Base-by-base conservation (phyloP, 2,113 vertebrate genomes). In the Chlorocebus sabaeus region DNA sequence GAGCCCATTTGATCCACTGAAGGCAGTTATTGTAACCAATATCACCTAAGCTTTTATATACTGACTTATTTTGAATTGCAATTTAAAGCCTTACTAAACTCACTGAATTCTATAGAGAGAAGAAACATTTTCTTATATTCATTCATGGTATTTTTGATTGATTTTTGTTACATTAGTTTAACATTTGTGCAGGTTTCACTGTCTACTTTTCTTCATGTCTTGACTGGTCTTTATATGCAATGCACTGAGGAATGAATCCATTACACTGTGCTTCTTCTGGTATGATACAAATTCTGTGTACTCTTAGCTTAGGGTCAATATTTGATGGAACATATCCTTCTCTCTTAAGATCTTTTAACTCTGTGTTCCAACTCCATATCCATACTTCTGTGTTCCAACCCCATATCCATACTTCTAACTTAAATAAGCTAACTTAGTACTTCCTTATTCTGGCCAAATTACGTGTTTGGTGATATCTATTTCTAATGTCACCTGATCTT, bases 341-440 rank as follows among this genome's bases (percentile, higher is more conserved):
- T 83, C 20, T 92, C 48, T 79, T 43, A 40, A 92, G 45, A 93
- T 89, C 8, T 94, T 96, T 50, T 52, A 32, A 64, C 38, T 67
- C 48, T 50, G 13, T 14, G 48, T 50, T 50, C 48, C 48, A 50
- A 48, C 48, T 2, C 48, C 48, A 13, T 48, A 48, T 48, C 48
- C 48, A 12, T 48, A 48, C 11, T 48, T 48, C 45, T 94, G 45
- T 80, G 61, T 75, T 92, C n/a, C 2, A 89, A 14, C 10, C 35
- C 11, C 72, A 68, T 45, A 89, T 72, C 38, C 59, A 50, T 89
- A 38, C 9, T 91, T 95, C 94, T 90, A 87, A 91, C 93, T 89
- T 92, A 84, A 79, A 79, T 79, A 84, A 17, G 20, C 45, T 92
- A 73, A 70, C 18, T 27, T 16, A 72, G 18, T 85, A 57, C 45